These are phyloP conservation scores for Arothron firmamentum DNA, from an alignment of 2,113 vertebrate species.

Conservation along the genomic window DNA sequence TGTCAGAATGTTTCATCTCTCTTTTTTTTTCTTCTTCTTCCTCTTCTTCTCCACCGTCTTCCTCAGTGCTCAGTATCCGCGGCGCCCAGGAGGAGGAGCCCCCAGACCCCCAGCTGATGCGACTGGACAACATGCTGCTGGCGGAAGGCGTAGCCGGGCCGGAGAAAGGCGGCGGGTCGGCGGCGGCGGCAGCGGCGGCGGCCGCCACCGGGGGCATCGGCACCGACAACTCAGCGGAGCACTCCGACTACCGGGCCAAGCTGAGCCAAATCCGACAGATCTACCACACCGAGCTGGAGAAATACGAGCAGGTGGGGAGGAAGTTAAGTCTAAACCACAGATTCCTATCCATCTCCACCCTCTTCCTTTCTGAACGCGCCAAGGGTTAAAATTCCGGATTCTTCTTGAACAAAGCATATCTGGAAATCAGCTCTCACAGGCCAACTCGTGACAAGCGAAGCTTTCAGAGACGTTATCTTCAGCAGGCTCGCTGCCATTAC, in stretches of 20 bases:
- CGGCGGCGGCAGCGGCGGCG: constrained; percentile 84
- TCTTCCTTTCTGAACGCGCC: too few species aligned
- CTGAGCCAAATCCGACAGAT: constrained; percentile 96
- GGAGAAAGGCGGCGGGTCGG: constrained; percentile 78
- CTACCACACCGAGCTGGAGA: constrained; percentile 99
- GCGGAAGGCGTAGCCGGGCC: constrained; percentile 94
- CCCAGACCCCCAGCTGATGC: constrained; percentile 95
- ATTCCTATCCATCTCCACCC: constrained; percentile 5
- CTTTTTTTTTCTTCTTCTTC: not conserved
- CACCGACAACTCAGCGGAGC: constrained; percentile 92
- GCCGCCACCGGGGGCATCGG: constrained; percentile 85
- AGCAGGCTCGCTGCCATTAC: constrained; percentile 56
- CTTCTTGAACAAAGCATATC: constrained; percentile 11
- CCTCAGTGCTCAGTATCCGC: constrained; percentile 93
- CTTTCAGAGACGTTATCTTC: constrained; percentile 45
- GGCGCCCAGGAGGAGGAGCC: constrained; percentile 97
- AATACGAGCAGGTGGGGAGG: constrained; percentile 91
- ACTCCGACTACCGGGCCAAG: constrained; percentile 97
- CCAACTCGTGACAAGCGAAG: constrained; percentile 38
- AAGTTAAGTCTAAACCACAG: not conserved
- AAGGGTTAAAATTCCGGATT: too few species aligned
- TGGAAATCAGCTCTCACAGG: constrained; percentile 34
- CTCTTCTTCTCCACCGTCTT: constrained; percentile 36
- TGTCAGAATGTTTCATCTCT: not conserved
- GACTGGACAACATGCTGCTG: constrained; percentile 98